A percentile compares a stretch with the other conserved stretches of the same genome.
Evolutionary conservation across 2,888 invertebrate species (phyloP).

Genomic region (Lasioglossum lativentre): DNA sequence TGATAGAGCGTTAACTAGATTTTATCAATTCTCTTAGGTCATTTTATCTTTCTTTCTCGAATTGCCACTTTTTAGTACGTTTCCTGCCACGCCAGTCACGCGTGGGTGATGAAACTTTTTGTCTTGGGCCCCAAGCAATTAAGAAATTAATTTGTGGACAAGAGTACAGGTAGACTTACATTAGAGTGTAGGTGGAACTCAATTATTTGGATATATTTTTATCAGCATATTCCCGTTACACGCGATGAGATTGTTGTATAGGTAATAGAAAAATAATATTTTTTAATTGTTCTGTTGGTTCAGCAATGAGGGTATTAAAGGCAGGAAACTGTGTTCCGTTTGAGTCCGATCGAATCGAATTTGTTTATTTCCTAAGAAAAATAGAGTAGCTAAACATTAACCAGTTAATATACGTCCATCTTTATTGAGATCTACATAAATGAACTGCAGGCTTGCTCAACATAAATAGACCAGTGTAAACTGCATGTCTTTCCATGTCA

Average conservation of each 20-base stretch:
- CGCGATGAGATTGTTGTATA: no score
- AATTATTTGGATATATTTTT: neutral
- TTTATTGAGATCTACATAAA: neutral
- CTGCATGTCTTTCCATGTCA: neutral
- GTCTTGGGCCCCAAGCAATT: neutral
- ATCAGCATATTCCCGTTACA: no score
- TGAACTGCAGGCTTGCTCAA: neutral
- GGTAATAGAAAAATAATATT: neutral
- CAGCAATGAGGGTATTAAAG: neutral
- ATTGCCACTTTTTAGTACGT: no score
- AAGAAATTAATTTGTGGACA: neutral
- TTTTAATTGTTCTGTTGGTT: neutral
- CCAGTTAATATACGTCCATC: neutral
- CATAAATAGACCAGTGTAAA: neutral
- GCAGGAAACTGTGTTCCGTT: neutral
- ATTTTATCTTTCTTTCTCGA: neutral
- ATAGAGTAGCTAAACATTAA: neutral
- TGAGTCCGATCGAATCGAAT: neutral
- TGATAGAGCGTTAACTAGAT: no score
- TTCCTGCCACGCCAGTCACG: no score
- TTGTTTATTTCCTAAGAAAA: conserved; percentile 1
- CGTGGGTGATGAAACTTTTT: neutral
- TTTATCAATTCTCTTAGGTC: no score
- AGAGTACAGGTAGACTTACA: neutral
- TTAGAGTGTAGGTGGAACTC: neutral